Conservation (phyloP, 2,888 invertebrate species). For the Spodoptera exigua region DNA sequence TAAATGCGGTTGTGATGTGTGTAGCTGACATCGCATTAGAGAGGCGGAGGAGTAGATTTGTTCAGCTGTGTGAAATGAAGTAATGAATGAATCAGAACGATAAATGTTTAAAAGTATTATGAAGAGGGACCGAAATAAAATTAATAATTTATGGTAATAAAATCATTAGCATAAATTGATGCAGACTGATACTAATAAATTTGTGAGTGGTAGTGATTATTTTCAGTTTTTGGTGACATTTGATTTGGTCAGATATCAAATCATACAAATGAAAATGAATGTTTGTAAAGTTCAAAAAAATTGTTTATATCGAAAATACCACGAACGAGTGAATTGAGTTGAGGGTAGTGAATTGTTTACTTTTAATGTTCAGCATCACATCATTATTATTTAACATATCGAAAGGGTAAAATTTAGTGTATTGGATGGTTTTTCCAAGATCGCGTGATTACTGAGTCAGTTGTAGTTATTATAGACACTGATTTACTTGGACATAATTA, state of each 20-base stretch:
- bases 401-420: slow-evolving; percentile 7
- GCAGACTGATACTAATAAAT: slow-evolving; percentile 81
- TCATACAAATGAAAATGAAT: not conserved
- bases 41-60: slow-evolving; percentile 25
- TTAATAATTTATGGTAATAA: slow-evolving; percentile 69
- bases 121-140: slow-evolving; percentile 81
- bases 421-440: slow-evolving; percentile 19
- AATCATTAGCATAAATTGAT: slow-evolving; percentile 75
- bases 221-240: slow-evolving; percentile 49
- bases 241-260: slow-evolving; percentile 12
- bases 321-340: slow-evolving; percentile 5
- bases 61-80: slow-evolving; percentile 18
- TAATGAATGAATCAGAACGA: slow-evolving; percentile 47
- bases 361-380: slow-evolving; percentile 30
- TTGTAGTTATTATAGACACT: slow-evolving; percentile 27
- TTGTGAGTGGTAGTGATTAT: slow-evolving; percentile 66
- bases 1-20: slow-evolving; percentile 51
- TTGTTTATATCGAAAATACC: too few relatives aligned
- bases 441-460: slow-evolving; percentile 34
- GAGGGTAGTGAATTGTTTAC: slow-evolving; percentile 6
- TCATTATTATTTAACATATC: slow-evolving; percentile 9
- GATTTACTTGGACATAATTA: slow-evolving; percentile 23
- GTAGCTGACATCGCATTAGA: slow-evolving; percentile 39
- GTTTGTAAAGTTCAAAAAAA: not conserved
- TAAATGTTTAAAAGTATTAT: slow-evolving; percentile 72